Conservation (phyloP, 1,140 invertebrate species). For the Drosophila watanabei region DNA sequence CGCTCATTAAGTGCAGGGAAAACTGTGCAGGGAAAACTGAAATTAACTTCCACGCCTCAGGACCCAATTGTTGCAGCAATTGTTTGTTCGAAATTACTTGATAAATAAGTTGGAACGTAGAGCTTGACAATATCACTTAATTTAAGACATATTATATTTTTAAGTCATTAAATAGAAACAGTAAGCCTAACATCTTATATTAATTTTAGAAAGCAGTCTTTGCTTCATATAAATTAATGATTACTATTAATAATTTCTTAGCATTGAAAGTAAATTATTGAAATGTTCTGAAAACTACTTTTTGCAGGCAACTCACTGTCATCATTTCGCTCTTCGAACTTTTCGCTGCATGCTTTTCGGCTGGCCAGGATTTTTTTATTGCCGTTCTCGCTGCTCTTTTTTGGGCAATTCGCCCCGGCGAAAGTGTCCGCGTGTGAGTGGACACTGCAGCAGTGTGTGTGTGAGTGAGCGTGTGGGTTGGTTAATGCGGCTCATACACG, state of each 20-base stretch:
- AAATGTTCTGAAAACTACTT: not conserved
- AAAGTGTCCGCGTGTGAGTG: constrained; percentile 53
- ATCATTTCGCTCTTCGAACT: constrained; percentile 5
- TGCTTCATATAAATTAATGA: not conserved
- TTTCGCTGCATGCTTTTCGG: constrained; percentile 67
- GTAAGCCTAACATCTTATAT: not conserved
- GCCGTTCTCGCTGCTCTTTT: constrained; percentile 22
- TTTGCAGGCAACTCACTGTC: not conserved
- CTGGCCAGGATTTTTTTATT: constrained; percentile 35
- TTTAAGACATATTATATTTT: not conserved
- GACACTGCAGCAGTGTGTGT: constrained; percentile 31
- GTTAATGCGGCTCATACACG: constrained; percentile 83
- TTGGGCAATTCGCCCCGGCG: constrained; percentile 53
- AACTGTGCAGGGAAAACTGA: constrained; percentile 63
- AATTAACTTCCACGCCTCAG: constrained; percentile 62
- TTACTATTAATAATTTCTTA: not conserved
- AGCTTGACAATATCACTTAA: not conserved
- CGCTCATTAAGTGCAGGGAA: constrained; percentile 82
- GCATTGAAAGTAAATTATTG: not conserved
- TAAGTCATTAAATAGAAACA: not conserved
- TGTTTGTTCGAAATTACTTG: constrained; percentile 7
- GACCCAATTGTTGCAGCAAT: constrained; percentile 12
- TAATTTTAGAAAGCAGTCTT: not conserved
- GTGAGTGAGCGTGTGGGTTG: constrained; percentile 42
- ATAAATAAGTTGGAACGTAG: not conserved